Percentiles rank a stretch among this genome's conserved stretches.
phyloP scores from a whole-genome alignment of 1,140 invertebrate genomes.

The Sminthurides bifidus region DNA sequence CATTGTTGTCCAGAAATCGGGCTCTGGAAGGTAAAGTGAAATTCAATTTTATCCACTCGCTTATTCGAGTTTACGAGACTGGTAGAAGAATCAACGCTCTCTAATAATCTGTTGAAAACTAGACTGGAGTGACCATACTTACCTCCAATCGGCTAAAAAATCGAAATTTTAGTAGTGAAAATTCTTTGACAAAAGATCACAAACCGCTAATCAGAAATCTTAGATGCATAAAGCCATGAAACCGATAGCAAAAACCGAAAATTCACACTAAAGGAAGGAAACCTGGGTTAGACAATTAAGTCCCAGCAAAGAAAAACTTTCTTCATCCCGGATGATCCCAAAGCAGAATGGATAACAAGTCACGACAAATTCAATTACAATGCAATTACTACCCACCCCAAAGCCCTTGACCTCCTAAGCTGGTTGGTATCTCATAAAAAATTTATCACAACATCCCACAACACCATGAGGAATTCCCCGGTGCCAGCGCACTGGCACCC shows the following conservation, averaged over 20 bases:
- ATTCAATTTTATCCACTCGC: background rate
- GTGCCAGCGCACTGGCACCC: background rate
- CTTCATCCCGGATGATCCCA: background rate
- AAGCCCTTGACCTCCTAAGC: constrained; percentile 17
- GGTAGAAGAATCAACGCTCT: background rate
- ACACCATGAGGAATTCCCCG: background rate
- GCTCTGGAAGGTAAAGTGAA: constrained; percentile 61
- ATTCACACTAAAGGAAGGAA: background rate
- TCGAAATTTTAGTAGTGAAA: background rate
- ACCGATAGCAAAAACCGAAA: background rate
- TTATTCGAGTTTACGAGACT: background rate
- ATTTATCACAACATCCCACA: constrained; percentile 11
- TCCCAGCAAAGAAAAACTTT: no score
- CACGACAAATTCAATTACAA: constrained; percentile 29
- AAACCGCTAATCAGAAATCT: background rate
- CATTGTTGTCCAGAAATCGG: constrained; percentile 71
- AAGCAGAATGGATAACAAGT: constrained; percentile 11
- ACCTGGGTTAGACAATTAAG: background rate
- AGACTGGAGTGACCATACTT: background rate
- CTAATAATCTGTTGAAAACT: background rate
- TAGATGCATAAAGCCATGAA: background rate
- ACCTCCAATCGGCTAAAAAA: background rate
- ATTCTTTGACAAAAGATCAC: background rate
- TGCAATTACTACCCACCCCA: constrained; percentile 27
- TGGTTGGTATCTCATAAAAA: background rate